Base-by-base conservation (phyloP, 2,888 invertebrate species). In the Drosophila percnosoma region DNA sequence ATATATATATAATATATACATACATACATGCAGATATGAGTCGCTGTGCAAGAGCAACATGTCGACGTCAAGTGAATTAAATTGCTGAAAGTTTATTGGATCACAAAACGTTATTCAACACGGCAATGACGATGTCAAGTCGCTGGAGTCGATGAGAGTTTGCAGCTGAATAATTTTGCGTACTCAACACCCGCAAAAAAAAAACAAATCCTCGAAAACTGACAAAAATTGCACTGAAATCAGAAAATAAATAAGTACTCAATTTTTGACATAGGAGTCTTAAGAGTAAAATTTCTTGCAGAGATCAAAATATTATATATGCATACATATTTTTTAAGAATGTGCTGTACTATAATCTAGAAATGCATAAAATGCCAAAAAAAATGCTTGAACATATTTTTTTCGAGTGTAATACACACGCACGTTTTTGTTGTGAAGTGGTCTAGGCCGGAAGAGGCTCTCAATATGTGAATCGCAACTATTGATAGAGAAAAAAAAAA, bases 81-180 rank as follows among this genome's bases (percentile, higher is more conserved):
- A 89, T 90, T 89, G 87, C 83, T 87, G 58, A 76, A 88, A 80
- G 77, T 89, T 89, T 76, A 89, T 89, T 89, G 87, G 82, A 82
- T 90, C 85, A 89, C 89, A 89, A 89, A 89, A 89, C 82, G 80
- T 85, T 89, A 90, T 89, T 90, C 86, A 87, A 80, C 90, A 74
- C 79, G 68, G 69, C 82, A 69, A 79, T 69, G 75, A 57, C 86
- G 78, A 79, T 81, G 79, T 76, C 83, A 72, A 72, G 86, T 76
- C 67, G 54, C 64, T 51, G 72, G 69, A 87, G 80, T 77, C 70
- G 68, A 70, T 68, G 69, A 78, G 80, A 81, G 80, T 67, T 70
- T 74, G 75, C 65, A 27, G 59, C 59, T 13, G 54, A 77, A 81
- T 68, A 69, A 65, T 64, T 75, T 83, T 83, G 82, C 79, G 82